Evolutionary conservation across 2,113 vertebrate genomes (phyloP).

Genomic region (Furnarius figulus): DNA sequence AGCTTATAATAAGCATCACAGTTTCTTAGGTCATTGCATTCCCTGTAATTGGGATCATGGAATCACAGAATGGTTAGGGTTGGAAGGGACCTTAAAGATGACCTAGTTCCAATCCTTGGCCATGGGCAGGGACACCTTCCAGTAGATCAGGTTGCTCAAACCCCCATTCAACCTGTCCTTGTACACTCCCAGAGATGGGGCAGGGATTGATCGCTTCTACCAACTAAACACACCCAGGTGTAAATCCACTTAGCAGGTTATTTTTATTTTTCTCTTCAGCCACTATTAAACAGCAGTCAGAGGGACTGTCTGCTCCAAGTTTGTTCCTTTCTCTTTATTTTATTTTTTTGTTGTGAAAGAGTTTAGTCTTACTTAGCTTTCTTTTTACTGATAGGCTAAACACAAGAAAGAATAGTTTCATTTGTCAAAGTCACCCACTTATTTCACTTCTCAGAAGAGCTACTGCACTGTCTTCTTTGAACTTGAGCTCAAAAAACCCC

Average conservation of each 20-base stretch:
- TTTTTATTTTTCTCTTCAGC: neutral
- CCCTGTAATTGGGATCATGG: neutral
- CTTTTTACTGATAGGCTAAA: neutral
- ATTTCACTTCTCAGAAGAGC: neutral
- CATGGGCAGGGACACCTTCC: neutral
- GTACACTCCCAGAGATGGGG: neutral
- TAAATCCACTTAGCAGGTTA: neutral
- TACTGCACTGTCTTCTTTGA: slow-evolving; percentile 1
- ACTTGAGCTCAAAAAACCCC: neutral
- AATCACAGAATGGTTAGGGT: neutral
- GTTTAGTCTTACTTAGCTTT: neutral
- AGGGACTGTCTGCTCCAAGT: neutral
- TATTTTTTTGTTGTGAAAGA: neutral
- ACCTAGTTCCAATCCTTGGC: neutral
- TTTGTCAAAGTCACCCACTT: slow-evolving; percentile 11
- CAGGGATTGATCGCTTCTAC: neutral
- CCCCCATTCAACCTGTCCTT: neutral
- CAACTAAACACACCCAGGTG: neutral
- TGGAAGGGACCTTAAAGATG: neutral
- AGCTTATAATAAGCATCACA: neutral
- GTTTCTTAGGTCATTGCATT: neutral
- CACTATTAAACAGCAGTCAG: neutral
- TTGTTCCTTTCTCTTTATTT: neutral
- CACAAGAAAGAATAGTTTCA: neutral
- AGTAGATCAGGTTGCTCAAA: neutral